These are phyloP conservation scores for Pyrochroa serraticornis DNA, from an alignment of 2,888 invertebrate genomes.

Conservation along the genomic window DNA sequence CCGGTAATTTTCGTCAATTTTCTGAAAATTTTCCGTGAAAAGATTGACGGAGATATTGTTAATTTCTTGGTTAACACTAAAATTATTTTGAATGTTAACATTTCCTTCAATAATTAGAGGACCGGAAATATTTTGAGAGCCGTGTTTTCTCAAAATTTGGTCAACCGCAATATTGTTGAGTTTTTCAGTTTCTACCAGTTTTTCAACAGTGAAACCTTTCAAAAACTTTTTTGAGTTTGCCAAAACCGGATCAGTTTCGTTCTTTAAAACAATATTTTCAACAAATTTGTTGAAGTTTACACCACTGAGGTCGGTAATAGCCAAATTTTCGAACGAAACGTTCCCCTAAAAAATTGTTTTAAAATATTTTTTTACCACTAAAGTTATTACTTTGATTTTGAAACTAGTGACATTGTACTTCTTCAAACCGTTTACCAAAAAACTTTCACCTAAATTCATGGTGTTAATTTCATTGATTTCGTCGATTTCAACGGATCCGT, in stretches of 20 bases:
- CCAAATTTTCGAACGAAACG: slow-evolving; percentile 43
- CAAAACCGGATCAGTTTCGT: slow-evolving; percentile 48
- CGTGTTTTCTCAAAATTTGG: slow-evolving; percentile 55
- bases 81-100: slow-evolving; percentile 48
- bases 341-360: slow-evolving; percentile 40
- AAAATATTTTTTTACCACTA: too few relatives aligned
- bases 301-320: slow-evolving; percentile 52
- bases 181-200: slow-evolving; percentile 49
- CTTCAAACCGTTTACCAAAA: slow-evolving; percentile 55
- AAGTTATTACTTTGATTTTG: slow-evolving; percentile 5
- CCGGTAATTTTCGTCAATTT: slow-evolving; percentile 37
- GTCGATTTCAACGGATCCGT: slow-evolving; percentile 53
- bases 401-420: slow-evolving; percentile 29
- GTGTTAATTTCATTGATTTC: slow-evolving; percentile 48
- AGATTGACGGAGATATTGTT: slow-evolving; percentile 45
- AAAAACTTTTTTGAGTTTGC: slow-evolving; percentile 47
- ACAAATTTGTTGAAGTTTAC: slow-evolving; percentile 53
- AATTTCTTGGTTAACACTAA: slow-evolving; percentile 50
- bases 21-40: slow-evolving; percentile 39
- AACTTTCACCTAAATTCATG: slow-evolving; percentile 23
- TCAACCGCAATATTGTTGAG: slow-evolving; percentile 55
- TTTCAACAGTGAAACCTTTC: slow-evolving; percentile 51
- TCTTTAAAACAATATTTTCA: slow-evolving; percentile 56
- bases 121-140: slow-evolving; percentile 48
- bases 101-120: slow-evolving; percentile 50